A percentile compares a stretch with the other conserved stretches of the same genome.
These are phyloP conservation scores for Drosophila pachea DNA, from an alignment of 1,140 invertebrate species.

Conservation along the genomic window DNA sequence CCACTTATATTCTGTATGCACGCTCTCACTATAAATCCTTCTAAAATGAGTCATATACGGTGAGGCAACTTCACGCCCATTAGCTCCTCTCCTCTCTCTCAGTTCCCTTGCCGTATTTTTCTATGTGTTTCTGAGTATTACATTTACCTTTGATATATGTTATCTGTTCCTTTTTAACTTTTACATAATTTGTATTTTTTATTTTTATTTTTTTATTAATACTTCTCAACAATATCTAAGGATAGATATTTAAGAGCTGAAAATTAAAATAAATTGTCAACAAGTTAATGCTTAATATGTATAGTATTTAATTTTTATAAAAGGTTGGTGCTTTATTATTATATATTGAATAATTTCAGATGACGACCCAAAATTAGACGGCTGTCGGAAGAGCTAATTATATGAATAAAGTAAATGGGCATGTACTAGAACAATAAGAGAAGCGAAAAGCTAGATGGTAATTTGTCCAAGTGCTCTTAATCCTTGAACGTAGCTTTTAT, in stretches of 20 bases:
- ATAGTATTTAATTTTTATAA: no score
- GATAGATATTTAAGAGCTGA: no score
- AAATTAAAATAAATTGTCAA: no score
- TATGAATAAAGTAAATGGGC: slow-evolving; percentile 13
- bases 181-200: no score
- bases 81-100: slow-evolving; percentile 61
- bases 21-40: slow-evolving; percentile 57
- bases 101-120: slow-evolving; percentile 29
- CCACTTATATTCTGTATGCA: slow-evolving; percentile 13
- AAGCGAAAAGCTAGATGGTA: slow-evolving; percentile 51
- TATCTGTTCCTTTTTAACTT: slow-evolving; percentile 58
- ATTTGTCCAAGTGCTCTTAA: slow-evolving; percentile 43
- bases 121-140: slow-evolving; percentile 35
- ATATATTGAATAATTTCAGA: slow-evolving; percentile 25
- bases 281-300: no score
- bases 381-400: slow-evolving; percentile 8
- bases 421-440: slow-evolving; percentile 11
- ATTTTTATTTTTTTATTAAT: no score
- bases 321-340: no score
- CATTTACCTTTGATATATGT: slow-evolving; percentile 72
- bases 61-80: slow-evolving; percentile 41
- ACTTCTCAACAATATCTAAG: no score
- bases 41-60: slow-evolving; percentile 37
- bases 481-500: slow-evolving; percentile 9
- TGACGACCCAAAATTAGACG: not conserved